Evolutionary conservation across 2,888 invertebrate species (phyloP), one percentile per base, ranked within the genome.

Genomic region (Ethmia dodecea): DNA sequence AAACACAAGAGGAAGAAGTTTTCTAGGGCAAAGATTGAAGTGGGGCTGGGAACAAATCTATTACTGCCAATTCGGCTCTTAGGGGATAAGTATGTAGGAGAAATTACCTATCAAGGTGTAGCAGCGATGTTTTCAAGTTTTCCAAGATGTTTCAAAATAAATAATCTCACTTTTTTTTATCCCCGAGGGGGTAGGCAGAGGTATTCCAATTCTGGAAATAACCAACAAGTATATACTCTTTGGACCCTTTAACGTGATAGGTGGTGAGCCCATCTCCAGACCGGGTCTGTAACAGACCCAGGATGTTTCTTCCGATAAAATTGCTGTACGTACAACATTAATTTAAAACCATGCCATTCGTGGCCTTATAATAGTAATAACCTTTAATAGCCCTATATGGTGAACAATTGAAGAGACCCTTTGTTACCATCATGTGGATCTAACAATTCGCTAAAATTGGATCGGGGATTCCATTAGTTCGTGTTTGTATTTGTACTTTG

Each of bases 91-190:
- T 63, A 60, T 66, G 6, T 31, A 60, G 52, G 51, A 53, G 47
- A 63, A 70, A 73, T 74, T 65, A 64, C 56, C 65, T 62, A 73
- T 68, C 64, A 66, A 58, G 59, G 58, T 56, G 55, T 55, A 57
- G 57, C 8, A 51, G 31, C n/a, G n/a, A n/a, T n/a, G n/a, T n/a
- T n/a, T n/a, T n/a, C n/a, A n/a, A n/a, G n/a, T n/a, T n/a, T n/a
- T n/a, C n/a, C n/a, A n/a, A n/a, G n/a, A n/a, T n/a, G n/a, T n/a
- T n/a, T n/a, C n/a, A n/a, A n/a, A n/a, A n/a, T n/a, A n/a, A n/a
- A n/a, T n/a, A n/a, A n/a, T n/a, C n/a, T n/a, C n/a, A n/a, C n/a
- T n/a, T n/a, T n/a, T n/a, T n/a, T n/a, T n/a, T n/a, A n/a, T n/a
- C n/a, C n/a, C n/a, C n/a, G n/a, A n/a, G n/a, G n/a, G n/a, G n/a